phyloP scores from a whole-genome alignment of 1,140 invertebrate species.

The Bombyx mori region ASM3026992v2 NC_085115.1:1112501-1113000 shows the following conservation, averaged over 20 bases:
- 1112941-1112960: slow-evolving; percentile 36
- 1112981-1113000: slow-evolving; percentile 17
- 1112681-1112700: too few relatives aligned
- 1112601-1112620: slow-evolving; percentile 67
- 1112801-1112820: too few relatives aligned
- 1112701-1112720: too few relatives aligned
- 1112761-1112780: too few relatives aligned
- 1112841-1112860: too few relatives aligned
- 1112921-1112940: slow-evolving; percentile 54
- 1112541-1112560: slow-evolving; percentile 94
- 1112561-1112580: slow-evolving; percentile 83
- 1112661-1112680: too few relatives aligned
- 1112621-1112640: too few relatives aligned
- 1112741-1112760: too few relatives aligned
- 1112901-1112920: slow-evolving; percentile 60
- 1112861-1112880: slow-evolving; percentile 32
- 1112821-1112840: too few relatives aligned
- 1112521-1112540: slow-evolving; percentile 72
- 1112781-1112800: too few relatives aligned
- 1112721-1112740: too few relatives aligned
- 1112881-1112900: slow-evolving; percentile 17
- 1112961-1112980: slow-evolving; percentile 25
- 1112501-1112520: slow-evolving; percentile 56
- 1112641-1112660: too few relatives aligned
- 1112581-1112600: slow-evolving; percentile 86